Evolutionary conservation across 1,140 invertebrate species (phyloP).

Genomic region (Hyles vespertilio): DNA sequence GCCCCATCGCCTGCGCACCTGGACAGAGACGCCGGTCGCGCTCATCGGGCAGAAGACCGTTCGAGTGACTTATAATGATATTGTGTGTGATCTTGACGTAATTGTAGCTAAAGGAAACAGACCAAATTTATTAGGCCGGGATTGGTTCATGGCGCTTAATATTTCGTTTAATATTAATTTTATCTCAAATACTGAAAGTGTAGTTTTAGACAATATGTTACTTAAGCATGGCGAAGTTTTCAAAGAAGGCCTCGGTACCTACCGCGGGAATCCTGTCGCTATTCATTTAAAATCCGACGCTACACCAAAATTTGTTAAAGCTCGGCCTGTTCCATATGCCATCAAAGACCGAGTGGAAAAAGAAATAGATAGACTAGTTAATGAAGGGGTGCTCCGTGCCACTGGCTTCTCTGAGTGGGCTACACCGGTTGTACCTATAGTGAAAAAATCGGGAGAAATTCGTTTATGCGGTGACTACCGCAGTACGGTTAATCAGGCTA

Average conservation of each 20-base stretch:
- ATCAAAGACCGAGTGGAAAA: constrained; percentile 49
- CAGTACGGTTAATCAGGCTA: constrained; percentile 40
- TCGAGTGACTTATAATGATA: constrained; percentile 20
- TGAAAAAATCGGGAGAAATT: constrained; percentile 58
- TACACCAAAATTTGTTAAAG: constrained; percentile 31
- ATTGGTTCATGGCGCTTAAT: constrained; percentile 22
- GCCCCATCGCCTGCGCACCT: constrained; percentile 10
- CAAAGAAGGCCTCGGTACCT: constrained; percentile 28
- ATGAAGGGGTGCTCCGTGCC: constrained; percentile 29
- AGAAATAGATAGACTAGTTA: constrained; percentile 55
- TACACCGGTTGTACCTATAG: constrained; percentile 65
- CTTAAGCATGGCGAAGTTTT: constrained; percentile 26
- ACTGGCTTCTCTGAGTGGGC: constrained; percentile 49
- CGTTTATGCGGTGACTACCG: constrained; percentile 69
- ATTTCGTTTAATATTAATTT: constrained; percentile 28
- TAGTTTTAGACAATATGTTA: constrained; percentile 8
- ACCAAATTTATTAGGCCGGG: constrained; percentile 24
- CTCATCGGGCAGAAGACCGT: constrained; percentile 16
- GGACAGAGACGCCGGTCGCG: constrained; percentile 12
- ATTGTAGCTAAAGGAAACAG: constrained; percentile 22
- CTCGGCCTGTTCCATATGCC: constrained; percentile 51
- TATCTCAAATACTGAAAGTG: constrained; percentile 7
- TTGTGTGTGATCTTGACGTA: constrained; percentile 11
- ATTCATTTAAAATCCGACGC: constrained; percentile 24
- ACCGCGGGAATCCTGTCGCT: constrained; percentile 21